Percentiles rank a stretch among this genome's conserved stretches.
Evolutionary conservation across 2,113 vertebrate species (phyloP).

Genomic region (Cochlearius cochlearius): DNA sequence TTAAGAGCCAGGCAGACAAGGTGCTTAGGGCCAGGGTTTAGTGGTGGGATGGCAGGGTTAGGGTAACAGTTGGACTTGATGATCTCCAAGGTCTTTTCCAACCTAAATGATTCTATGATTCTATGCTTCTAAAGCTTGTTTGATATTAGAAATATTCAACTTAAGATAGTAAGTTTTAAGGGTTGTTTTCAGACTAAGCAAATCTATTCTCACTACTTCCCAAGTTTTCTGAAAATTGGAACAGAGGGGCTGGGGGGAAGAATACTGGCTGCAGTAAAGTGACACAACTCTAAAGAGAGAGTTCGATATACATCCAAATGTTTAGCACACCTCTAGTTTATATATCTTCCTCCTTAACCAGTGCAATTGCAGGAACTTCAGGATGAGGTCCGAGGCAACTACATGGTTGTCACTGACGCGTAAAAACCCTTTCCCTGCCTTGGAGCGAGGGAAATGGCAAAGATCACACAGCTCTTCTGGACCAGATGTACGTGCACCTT

Average conservation of each 20-base stretch:
- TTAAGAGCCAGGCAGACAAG: no score
- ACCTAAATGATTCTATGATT: no score
- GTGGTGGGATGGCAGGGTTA: no score
- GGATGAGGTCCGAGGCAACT: background rate
- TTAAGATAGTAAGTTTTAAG: background rate
- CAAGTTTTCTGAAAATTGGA: background rate
- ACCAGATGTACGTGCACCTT: background rate
- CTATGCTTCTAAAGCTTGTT: background rate
- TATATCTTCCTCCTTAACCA: background rate
- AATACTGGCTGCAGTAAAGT: background rate
- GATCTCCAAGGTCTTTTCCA: no score
- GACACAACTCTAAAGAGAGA: background rate
- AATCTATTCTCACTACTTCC: background rate
- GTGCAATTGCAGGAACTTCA: background rate
- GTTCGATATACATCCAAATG: background rate
- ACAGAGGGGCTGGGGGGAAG: background rate
- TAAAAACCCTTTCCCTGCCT: background rate
- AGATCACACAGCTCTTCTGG: background rate
- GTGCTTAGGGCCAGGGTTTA: no score
- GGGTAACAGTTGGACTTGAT: no score
- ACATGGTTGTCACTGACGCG: background rate
- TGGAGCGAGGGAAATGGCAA: background rate
- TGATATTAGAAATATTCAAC: background rate
- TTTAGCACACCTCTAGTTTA: background rate
- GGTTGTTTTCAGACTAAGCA: background rate